These are phyloP conservation scores for Corythaeola cristata DNA, from an alignment of 2,113 vertebrate species.

Conservation along the genomic window DNA sequence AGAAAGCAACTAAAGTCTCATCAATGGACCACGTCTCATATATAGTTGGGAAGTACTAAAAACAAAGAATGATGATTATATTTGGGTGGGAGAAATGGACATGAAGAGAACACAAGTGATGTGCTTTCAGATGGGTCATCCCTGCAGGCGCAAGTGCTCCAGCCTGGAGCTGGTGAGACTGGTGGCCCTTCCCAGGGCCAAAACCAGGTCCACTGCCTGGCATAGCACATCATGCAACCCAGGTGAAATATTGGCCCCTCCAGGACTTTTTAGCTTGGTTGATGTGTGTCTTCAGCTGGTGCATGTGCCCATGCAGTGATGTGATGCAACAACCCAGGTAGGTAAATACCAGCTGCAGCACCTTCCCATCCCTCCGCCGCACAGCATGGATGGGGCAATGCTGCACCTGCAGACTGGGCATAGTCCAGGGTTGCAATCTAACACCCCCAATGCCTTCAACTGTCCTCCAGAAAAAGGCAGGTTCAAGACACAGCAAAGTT, in stretches of 20 bases:
- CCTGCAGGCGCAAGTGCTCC: background rate
- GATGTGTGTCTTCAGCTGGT: background rate
- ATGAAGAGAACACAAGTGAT: background rate
- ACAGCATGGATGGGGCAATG: accelerated
- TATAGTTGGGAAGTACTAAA: background rate
- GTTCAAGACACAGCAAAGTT: background rate
- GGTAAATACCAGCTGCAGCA: background rate
- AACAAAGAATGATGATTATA: background rate
- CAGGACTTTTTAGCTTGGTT: background rate
- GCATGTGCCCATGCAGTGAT: accelerated
- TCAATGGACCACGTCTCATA: background rate
- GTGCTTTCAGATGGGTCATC: background rate
- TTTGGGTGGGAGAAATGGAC: background rate
- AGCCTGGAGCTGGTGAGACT: background rate
- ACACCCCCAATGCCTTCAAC: background rate
- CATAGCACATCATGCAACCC: background rate
- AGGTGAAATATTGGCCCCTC: background rate
- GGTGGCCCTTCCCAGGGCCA: background rate
- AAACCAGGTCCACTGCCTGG: background rate
- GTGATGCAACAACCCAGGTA: accelerated
- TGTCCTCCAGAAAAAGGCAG: background rate
- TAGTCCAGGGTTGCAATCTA: background rate
- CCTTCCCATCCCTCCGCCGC: background rate
- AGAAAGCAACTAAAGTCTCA: background rate
- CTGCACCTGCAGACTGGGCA: background rate